Evolutionary conservation across 1,140 invertebrate species (phyloP), one percentile per base, ranked within the genome.

Genomic region (Trichomalopsis sarcophagae): DNA sequence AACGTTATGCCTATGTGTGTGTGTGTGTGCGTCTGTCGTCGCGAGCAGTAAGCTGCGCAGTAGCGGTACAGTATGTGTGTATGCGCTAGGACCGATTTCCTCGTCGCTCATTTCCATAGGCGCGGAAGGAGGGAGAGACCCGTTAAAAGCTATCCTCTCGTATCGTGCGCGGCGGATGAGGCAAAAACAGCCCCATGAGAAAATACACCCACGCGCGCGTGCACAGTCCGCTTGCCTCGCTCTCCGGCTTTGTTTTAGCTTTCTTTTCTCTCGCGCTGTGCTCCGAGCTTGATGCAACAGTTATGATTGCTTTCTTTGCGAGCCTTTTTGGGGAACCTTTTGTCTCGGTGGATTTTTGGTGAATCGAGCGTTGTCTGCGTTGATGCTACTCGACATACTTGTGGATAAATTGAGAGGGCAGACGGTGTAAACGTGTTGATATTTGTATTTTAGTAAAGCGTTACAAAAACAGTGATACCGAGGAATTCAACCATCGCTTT

Each of bases 61-160:
- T 10, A 11, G 30, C 10, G 27, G 23, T 71, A 27, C 1, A 27
- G 21, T 71, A 17, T 33, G 69, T 33, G 30, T 30, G 9, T 6
- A 23, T 23, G 27, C 27, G 27, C 27, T 27, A 71, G 69, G 17
- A 62, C 14, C 55, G 55, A 47, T 77, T 77, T 77, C 40, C 44
- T 50, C 44, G 17, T 62, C 17, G 75, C 44, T 77, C n/a, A 50
- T 50, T 77, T 77, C 44, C 75, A 77, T 50, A 77, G n/a, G 75
- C 9, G 9, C 75, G 75, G 17, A 23, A 62, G 55, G 55, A 62
- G 55, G 55, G 17, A 62, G 55, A 62, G 55, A 62, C 17, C 55
- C 55, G 55, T 62, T 62, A 62, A 62, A 62, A 62, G 55, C 55
- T 62, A 62, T n/a, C 55, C 55, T 55, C 21, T 55, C 13, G 50